Base-by-base conservation (phyloP, 30 jellyfish, hydroid and myxozoan species). In the Aurelia sp. region DNA sequence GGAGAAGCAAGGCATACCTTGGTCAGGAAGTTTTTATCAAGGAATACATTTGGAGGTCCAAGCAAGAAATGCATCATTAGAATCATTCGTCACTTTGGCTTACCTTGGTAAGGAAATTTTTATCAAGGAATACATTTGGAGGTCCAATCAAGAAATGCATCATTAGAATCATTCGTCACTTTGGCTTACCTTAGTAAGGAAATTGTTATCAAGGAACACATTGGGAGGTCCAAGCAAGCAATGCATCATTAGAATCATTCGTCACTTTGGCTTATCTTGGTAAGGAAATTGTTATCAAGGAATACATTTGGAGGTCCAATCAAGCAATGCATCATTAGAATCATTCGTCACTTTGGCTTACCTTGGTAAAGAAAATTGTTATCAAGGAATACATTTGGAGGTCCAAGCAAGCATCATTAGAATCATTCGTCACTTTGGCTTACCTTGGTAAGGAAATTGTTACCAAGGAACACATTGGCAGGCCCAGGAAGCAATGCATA, bases 401-500 rank as follows among this genome's bases (percentile, higher is more conserved):
- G 91, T 4, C 98, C 98, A 70, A 92, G 75, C 92, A 92, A 52
- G 98, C 97, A 92, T 92, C 87, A 33, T 71, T 76, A 8, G 96
- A 80, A n/a, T 89, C 93, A 83, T 92, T 92, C 66, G 76, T 87
- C 61, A 88, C 97, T 73, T 65, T 92, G 22, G 8, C 84, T 18
- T 62, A 92, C 98, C 97, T 88, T 82, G 74, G 98, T 92, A 50
- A 92, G 78, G 78, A 92, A 92, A 58, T 92, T 92, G 90, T 86
- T 92, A 41, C 87, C 98, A 63, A 92, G 76, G 72, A 92, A 92
- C 19, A 92, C 98, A 70, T 92, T 86, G 0, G 96, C 98, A 59
- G 95, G 91, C 2, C 98, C 98, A 27, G 89, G 96, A 70, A 92
- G 75, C 92, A 92, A 52, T n/a, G 98, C 97, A 92, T 92, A 92